Evolutionary conservation across 2,113 vertebrate genomes (phyloP).

Genomic region (Platycercus adscitus): DNA sequence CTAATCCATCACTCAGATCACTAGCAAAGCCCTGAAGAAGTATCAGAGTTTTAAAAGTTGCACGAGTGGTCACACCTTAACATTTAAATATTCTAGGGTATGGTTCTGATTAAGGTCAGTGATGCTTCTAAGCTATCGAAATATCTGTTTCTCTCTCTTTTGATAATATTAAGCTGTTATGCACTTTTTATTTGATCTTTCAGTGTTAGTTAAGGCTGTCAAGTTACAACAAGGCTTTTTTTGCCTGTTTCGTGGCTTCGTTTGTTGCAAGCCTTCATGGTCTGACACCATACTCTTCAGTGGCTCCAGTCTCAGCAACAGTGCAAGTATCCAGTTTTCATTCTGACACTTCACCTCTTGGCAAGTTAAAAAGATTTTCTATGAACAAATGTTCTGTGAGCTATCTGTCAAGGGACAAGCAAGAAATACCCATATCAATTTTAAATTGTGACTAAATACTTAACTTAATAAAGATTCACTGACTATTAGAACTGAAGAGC

Average conservation of each 20-base stretch:
- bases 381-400: not conserved
- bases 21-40: not conserved
- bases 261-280: not conserved
- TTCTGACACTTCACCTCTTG: not conserved
- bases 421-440: not conserved
- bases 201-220: not conserved
- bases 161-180: not conserved
- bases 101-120: not conserved
- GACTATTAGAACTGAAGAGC: not conserved
- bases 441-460: not conserved
- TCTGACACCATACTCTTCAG: not conserved
- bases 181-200: not conserved
- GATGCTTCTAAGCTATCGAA: not conserved
- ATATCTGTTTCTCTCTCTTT: not conserved
- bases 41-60: not conserved
- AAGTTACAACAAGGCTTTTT: not conserved
- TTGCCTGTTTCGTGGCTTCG: not conserved
- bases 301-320: not conserved
- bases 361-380: not conserved
- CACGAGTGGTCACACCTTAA: not conserved
- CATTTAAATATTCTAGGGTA: not conserved
- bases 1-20: not conserved
- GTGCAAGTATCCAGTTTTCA: not conserved
- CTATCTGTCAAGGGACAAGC: not conserved
- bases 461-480: not conserved